Evolutionary conservation across 2,888 invertebrate species (phyloP), one percentile per base, ranked within the genome.

Genomic region (Eremobia ochroleuca): DNA sequence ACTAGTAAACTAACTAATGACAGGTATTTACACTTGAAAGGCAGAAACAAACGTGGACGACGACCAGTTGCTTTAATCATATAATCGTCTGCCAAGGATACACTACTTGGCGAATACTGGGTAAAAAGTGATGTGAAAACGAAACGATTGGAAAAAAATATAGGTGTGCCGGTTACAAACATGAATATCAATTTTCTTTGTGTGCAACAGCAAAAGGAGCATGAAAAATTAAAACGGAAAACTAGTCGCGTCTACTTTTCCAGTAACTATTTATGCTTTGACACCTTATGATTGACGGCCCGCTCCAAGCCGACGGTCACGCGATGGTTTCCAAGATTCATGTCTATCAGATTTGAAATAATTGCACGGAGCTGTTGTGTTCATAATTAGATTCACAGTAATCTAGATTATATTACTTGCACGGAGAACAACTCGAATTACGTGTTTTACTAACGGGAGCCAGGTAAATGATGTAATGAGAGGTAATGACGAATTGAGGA

Each of bases 301-400:
- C 79, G 84, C 81, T 86, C 76, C 43, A 49, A 73, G 65, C 71
- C 79, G 85, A 76, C 73, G 85, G 89, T 91, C 91, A 92, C 92
- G 92, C 91, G 88, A 91, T 85, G 88, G 76, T 81, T 87, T 76
- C 87, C 82, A 81, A 89, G 90, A 91, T 88, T 89, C 90, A 90
- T 86, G 86, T 69, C 86, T 75, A 84, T 87, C 87, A 87, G 87
- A 88, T 90, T 87, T 87, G 88, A 90, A 88, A 90, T 91, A 90
- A 91, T 91, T 90, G 83, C 86, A 85, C 77, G 61, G 65, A 78
- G 83, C 86, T 87, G 84, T 79, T 80, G 82, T 83, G 71, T 77
- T 81, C 68, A 82, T 90, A 89, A 90, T 90, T 88, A 87, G 87
- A 88, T 90, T 89, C 88, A 84, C 82, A 81, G 86, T 85, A 86